Evolutionary conservation across 2,113 vertebrate genomes (phyloP), one percentile per base, ranked within the genome.

Genomic region (Theristicus caerulescens): DNA sequence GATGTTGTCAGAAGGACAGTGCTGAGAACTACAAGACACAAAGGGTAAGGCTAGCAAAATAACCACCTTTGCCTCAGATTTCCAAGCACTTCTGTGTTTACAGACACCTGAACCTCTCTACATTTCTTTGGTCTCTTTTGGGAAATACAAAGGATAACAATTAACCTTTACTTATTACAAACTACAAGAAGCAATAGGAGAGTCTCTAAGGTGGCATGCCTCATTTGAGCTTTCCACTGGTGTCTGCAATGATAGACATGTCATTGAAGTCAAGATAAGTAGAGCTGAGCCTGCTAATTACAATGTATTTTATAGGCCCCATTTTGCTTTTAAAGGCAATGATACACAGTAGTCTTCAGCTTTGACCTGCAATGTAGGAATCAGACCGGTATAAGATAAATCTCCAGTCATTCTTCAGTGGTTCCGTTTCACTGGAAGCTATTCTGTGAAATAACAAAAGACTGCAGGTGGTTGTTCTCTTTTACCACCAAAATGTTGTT

Each of bases 121-220:
- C 44, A 3, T 57, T 70, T 96, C 73, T 74, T 88, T 65, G 49
- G 31, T 85, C 27, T 94, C 55, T 52, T 62, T 65, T 49, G 70
- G 78, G 86, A 93, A 90, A 97, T 54, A 61, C 21, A 42, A 90
- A 86, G 34, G 57, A 70, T 71, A 74, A 92, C 86, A 87, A 86
- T 93, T 96, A 93, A 91, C 94, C 86, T 97, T 92, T 91, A 57
- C 69, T 82, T 95, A 88, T 71, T 73, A 77, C 82, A 83, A 72
- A 83, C 73, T 31, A 69, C 76, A 65, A 42, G 73, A 94, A 80
- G 81, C 26, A 83, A 25, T 24, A 59, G 90, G 55, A 86, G 57
- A 59, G 64, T 34, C 25, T 96, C 73, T 36, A 52, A 91, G 93
- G 78, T 51, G 80, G 25, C n/a, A 25, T 51, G 19, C 73, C 83